These are phyloP conservation scores for Epinephelus fuscoguttatus DNA, from an alignment of 2,113 vertebrate genomes.

Conservation along the genomic window DNA sequence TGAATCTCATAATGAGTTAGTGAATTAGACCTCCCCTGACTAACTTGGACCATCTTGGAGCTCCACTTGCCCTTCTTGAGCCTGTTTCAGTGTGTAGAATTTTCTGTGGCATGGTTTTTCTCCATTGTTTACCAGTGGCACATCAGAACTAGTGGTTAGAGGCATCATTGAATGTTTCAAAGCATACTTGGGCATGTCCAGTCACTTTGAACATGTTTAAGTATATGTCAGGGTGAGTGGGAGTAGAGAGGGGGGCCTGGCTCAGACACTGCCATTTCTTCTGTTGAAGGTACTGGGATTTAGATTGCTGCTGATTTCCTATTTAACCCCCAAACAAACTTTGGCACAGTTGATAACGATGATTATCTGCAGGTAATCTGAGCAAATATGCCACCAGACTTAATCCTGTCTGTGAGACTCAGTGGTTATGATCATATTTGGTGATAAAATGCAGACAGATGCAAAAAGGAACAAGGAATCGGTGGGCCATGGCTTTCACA, in stretches of 20 bases:
- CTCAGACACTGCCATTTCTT: slow-evolving; percentile 33
- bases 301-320: slow-evolving; percentile 28
- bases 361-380: slow-evolving; percentile 61
- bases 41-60: not conserved
- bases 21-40: not conserved
- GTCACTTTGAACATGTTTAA: slow-evolving; percentile 61
- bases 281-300: slow-evolving; percentile 27
- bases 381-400: slow-evolving; percentile 65
- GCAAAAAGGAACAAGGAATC: slow-evolving; percentile 20
- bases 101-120: slow-evolving; percentile 28
- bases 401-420: slow-evolving; percentile 65
- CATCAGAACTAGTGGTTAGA: slow-evolving; percentile 59
- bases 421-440: slow-evolving; percentile 33
- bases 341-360: slow-evolving; percentile 36
- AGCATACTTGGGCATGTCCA: slow-evolving; percentile 69
- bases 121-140: slow-evolving; percentile 56
- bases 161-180: slow-evolving; percentile 49
- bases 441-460: slow-evolving; percentile 52
- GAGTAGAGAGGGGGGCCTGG: slow-evolving; percentile 15
- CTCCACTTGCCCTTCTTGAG: not conserved
- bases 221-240: slow-evolving; percentile 45
- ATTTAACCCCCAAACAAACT: slow-evolving; percentile 55
- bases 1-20: not conserved
- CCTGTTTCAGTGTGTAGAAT: slow-evolving; percentile 5
- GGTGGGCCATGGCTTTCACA: not conserved